Conservation (phyloP, 2,113 vertebrate genomes). For the Haplochromis burtoni region DNA sequence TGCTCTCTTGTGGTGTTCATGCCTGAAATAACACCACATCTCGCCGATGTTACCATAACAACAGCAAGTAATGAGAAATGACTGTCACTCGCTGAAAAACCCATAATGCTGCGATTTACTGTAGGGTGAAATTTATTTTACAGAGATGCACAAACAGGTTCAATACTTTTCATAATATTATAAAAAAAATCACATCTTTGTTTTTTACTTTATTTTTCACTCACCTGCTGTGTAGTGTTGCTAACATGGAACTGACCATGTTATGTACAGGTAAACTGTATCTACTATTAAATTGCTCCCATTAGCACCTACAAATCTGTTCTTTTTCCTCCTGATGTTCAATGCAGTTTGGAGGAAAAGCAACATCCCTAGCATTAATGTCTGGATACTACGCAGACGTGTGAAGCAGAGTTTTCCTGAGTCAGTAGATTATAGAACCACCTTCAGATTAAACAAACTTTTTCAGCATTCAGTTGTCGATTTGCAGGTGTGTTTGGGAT, state of each 20-base stretch:
- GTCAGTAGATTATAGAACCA: not conserved
- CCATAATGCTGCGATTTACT: not conserved
- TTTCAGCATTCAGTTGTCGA: not conserved
- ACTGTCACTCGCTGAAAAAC: not conserved
- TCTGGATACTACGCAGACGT: not conserved
- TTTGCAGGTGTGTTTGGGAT: not conserved
- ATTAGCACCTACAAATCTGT: not conserved
- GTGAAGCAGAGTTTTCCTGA: not conserved
- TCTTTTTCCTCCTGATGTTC: not conserved
- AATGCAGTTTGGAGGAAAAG: not conserved
- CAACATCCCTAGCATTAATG: not conserved
- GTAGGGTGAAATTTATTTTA: not conserved
- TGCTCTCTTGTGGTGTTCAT: not conserved
- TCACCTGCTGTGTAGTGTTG: not conserved
- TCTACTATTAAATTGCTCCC: not conserved
- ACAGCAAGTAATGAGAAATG: slow-evolving; percentile 18
- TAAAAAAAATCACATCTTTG: not conserved
- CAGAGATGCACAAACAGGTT: not conserved
- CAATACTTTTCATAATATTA: not conserved
- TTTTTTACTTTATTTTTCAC: not conserved
- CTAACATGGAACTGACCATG: not conserved
- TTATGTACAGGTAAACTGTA: not conserved
- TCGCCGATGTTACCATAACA: slow-evolving; percentile 49
- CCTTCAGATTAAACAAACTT: not conserved
- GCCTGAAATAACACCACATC: not conserved